Conservation (phyloP, 2,113 vertebrate species). For the Antechinus flavipes region DNA sequence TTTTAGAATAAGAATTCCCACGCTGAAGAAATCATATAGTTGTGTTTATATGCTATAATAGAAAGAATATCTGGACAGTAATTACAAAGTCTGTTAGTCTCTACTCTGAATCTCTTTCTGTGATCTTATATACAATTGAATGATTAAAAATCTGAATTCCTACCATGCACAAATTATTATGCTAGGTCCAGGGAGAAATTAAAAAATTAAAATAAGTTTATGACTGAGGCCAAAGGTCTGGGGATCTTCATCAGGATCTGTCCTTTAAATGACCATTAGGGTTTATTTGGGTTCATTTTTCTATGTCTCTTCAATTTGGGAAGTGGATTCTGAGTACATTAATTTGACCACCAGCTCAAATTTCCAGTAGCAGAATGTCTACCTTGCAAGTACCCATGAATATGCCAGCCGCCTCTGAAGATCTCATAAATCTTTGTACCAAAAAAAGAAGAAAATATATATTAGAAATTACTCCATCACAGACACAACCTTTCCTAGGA, state of each 20-base stretch:
- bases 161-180: neutral
- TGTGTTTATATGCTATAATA: neutral
- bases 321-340: neutral
- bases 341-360: neutral
- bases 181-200: neutral
- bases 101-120: neutral
- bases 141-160: neutral
- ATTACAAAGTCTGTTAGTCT: neutral
- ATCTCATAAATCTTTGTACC: no score
- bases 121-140: neutral
- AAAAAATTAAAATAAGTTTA: neutral
- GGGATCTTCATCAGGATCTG: neutral
- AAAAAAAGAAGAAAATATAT: neutral
- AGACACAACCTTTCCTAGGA: neutral
- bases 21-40: neutral
- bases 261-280: neutral
- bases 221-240: neutral
- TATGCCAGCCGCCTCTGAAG: no score
- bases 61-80: neutral
- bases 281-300: neutral
- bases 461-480: neutral
- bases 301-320: neutral
- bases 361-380: neutral
- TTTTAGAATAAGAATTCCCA: neutral
- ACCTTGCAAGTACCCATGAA: no score